These are phyloP conservation scores for Pterocles orientalis DNA, from an alignment of 2,113 vertebrate genomes.

Conservation along the genomic window DNA sequence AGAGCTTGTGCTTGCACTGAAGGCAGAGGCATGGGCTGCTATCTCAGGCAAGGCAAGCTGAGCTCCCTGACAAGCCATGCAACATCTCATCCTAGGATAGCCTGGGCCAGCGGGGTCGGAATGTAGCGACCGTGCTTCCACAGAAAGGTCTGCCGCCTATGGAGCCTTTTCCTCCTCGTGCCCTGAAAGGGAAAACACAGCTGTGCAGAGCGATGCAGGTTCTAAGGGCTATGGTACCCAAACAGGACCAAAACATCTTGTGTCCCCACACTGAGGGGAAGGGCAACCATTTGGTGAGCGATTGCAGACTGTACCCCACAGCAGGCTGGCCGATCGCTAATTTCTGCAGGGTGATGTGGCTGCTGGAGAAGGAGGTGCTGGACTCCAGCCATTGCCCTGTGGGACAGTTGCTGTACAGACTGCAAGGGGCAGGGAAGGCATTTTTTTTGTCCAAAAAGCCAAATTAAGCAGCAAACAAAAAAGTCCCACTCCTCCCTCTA, in stretches of 20 bases:
- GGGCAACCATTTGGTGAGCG: rapidly evolving
- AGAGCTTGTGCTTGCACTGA: not conserved
- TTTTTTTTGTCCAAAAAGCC: not conserved
- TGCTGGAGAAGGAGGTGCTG: not conserved
- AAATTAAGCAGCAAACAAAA: slow-evolving; percentile 51
- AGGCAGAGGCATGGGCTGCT: not conserved
- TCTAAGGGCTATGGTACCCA: not conserved
- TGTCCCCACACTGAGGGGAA: not conserved
- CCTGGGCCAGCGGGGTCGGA: not conserved
- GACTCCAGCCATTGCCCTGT: not conserved
- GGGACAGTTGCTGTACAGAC: not conserved
- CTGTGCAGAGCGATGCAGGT: rapidly evolving
- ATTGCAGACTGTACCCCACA: not conserved
- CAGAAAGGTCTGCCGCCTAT: not conserved
- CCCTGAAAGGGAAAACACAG: rapidly evolving
- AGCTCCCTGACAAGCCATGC: not conserved
- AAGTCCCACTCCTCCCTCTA: slow-evolving; percentile 18
- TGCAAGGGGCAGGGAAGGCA: slow-evolving; percentile 10
- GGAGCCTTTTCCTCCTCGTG: not conserved
- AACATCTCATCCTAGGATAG: not conserved
- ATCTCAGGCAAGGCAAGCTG: not conserved
- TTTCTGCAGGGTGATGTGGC: not conserved
- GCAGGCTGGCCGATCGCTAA: not conserved
- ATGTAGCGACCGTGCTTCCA: not conserved
- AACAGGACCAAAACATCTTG: not conserved